A percentile compares a stretch with the other conserved stretches of the same genome.
These are phyloP conservation scores for Lamprotornis superbus DNA, from an alignment of 2,113 vertebrate genomes.

Conservation along the genomic window DNA sequence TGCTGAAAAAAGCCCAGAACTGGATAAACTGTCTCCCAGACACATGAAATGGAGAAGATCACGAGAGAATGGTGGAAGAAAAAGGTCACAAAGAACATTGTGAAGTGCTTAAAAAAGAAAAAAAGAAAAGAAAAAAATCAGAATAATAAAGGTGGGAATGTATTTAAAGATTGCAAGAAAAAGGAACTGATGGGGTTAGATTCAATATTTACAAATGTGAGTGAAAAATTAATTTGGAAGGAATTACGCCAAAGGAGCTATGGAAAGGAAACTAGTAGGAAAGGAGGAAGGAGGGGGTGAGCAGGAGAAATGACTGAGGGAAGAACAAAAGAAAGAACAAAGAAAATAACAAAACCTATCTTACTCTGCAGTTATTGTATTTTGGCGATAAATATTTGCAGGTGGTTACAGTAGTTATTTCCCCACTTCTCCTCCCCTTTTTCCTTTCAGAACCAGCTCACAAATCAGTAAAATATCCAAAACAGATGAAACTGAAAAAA, in stretches of 20 bases:
- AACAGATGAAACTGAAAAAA: not conserved
- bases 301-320: not conserved
- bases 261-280: not conserved
- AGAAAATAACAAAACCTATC: not conserved
- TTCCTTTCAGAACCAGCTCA: not conserved
- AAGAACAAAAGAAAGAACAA: slow-evolving; percentile 52
- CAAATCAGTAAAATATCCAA: slow-evolving; percentile 23
- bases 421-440: not conserved
- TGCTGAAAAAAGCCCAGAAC: not conserved
- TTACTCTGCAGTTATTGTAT: not conserved
- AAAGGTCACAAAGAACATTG: not conserved
- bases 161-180: not conserved
- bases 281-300: not conserved
- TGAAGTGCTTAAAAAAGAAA: not conserved
- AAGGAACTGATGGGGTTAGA: not conserved
- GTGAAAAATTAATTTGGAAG: slow-evolving; percentile 11
- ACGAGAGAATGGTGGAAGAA: not conserved
- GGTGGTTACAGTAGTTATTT: slow-evolving; percentile 41
- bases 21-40: not conserved
- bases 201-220: not conserved
- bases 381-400: slow-evolving; percentile 42
- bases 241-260: not conserved
- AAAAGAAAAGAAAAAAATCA: not conserved
- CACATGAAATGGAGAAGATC: not conserved
- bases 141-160: not conserved